Conservation (phyloP, 2,888 invertebrate genomes). For the Tryphoninae sp. region DNA sequence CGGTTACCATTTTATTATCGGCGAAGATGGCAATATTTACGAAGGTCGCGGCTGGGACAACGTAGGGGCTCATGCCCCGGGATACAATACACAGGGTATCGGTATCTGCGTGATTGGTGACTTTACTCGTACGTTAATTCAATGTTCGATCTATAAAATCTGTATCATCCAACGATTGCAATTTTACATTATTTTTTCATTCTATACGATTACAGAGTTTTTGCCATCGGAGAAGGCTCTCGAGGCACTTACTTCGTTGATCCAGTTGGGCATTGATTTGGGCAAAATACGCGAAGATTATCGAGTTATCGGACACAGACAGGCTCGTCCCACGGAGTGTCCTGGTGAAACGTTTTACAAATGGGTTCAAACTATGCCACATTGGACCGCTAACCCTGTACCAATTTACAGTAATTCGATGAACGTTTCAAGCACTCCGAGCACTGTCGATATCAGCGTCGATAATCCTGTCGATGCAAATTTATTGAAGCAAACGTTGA, state of each 20-base stretch:
- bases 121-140: slow-evolving; percentile 74
- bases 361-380: slow-evolving; percentile 76
- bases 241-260: slow-evolving; percentile 73
- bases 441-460: no score
- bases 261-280: slow-evolving; percentile 75
- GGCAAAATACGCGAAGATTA: slow-evolving; percentile 75
- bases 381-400: slow-evolving; percentile 72
- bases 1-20: slow-evolving; percentile 82
- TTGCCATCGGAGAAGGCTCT: slow-evolving; percentile 76
- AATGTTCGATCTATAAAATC: not conserved
- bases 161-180: not conserved
- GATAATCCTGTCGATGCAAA: not conserved
- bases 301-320: slow-evolving; percentile 79
- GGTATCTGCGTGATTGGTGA: slow-evolving; percentile 80
- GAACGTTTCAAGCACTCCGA: not conserved
- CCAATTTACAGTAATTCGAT: slow-evolving; percentile 56
- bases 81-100: slow-evolving; percentile 80
- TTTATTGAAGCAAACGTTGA: not conserved
- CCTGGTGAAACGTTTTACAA: slow-evolving; percentile 79
- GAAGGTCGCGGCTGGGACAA: slow-evolving; percentile 81
- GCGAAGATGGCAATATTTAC: slow-evolving; percentile 82
- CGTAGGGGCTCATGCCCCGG: slow-evolving; percentile 79
- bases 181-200: not conserved
- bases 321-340: slow-evolving; percentile 77
- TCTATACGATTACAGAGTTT: slow-evolving; percentile 69